Evolutionary conservation across 2,888 invertebrate species (phyloP).

Genomic region (Metallyticus violacea): DNA sequence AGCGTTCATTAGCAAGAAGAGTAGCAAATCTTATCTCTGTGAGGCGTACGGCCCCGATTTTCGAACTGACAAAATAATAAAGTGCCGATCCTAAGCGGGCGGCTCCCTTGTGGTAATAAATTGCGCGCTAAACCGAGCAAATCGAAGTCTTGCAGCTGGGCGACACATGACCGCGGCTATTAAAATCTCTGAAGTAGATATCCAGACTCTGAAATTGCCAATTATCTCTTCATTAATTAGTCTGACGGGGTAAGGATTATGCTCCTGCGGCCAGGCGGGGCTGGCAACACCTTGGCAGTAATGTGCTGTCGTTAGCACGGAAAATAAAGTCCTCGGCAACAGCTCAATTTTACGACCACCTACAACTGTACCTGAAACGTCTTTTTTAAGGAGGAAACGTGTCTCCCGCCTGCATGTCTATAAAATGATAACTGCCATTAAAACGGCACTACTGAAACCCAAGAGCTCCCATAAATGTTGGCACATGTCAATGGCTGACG

Average conservation of each 20-base stretch:
- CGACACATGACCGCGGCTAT: not conserved
- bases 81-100: too few species aligned
- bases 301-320: too few species aligned
- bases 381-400: not conserved
- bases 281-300: not conserved
- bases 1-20: too few species aligned
- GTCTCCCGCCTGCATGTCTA: not conserved
- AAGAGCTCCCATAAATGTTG: not conserved
- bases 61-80: too few species aligned
- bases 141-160: not conserved
- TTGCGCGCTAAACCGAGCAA: not conserved
- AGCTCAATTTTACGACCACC: not conserved
- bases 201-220: slow-evolving; percentile 22
- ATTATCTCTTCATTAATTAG: slow-evolving; percentile 32
- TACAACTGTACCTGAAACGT: not conserved
- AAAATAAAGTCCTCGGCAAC: too few species aligned
- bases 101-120: not conserved
- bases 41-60: too few species aligned
- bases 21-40: too few species aligned
- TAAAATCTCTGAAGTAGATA: not conserved
- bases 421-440: not conserved
- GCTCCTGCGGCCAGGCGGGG: not conserved
- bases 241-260: slow-evolving; percentile 8
- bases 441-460: not conserved
- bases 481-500: not conserved